Evolutionary conservation across 2,113 vertebrate genomes (phyloP), one percentile per base, ranked within the genome.

Genomic region (Oreocharis arfaki): DNA sequence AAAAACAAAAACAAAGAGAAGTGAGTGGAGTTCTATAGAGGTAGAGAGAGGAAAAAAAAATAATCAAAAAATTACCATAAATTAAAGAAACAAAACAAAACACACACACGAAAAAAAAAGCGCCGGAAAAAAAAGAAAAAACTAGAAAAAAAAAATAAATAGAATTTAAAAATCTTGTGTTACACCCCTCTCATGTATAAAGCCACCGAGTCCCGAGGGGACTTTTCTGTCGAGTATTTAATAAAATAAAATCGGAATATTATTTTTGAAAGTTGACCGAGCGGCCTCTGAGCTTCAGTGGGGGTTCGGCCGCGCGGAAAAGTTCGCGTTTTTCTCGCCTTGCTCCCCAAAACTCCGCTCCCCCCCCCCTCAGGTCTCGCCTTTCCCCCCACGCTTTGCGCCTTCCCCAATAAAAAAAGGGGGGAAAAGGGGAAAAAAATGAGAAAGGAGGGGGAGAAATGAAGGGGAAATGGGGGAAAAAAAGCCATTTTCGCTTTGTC

Each of bases 171-270:
- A 90, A 84, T 33, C 94, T 97, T 75, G 97, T 97, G 98, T 98
- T 97, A 97, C 96, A n/a, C 95, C 97, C 97, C 92, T 90, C 96
- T 97, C 96, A 91, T 98, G 98, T 98, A 98, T 97, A 98, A 98
- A 98, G 93, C 97, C 97, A 81, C 96, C 4, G 10, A 39, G 97
- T 98, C 97, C 98, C 1, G 16, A 97, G 97, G 96, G 97, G 98
- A 98, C 97, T 71, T 71, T 33, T 98, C 97, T 98, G 98, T 98
- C 95, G 97, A 98, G 97, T 98, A 98, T 98, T 98, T 98, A 73
- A 73, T 73, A 52, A 73, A 98, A 98, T 98, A 98, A 98, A 97
- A 98, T 95, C 97, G 96, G 98, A 96, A 98, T 98, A 98, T 98
- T 98, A 98, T 98, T 98, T 98, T 98, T 98, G 95, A 98, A 98